phyloP scores from a whole-genome alignment of 2,888 invertebrate genomes.

The Oxycera nigricornis region DNA sequence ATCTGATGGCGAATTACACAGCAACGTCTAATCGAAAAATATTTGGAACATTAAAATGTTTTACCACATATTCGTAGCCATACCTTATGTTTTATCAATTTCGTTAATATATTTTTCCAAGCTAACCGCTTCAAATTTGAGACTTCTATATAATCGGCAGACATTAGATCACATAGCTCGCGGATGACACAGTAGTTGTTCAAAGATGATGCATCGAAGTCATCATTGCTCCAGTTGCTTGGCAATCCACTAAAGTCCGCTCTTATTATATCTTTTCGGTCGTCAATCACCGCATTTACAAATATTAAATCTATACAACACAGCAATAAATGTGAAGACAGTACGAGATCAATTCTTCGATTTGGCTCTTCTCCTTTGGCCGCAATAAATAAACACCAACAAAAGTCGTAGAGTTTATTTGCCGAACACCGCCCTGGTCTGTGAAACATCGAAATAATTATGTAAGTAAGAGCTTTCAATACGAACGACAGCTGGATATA shows the following conservation, averaged over 20 bases:
- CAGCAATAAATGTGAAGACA: conserved; percentile 89
- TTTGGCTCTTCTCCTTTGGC: conserved; percentile 86
- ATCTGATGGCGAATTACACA: conserved; percentile 77
- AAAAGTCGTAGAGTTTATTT: conserved; percentile 87
- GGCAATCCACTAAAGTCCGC: conserved; percentile 81
- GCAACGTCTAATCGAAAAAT: conserved; percentile 67
- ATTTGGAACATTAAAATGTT: not conserved
- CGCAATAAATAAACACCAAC: conserved; percentile 92
- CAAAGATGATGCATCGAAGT: conserved; percentile 53
- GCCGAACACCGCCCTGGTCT: conserved; percentile 81
- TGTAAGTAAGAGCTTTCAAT: not conserved
- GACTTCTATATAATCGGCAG: conserved; percentile 83
- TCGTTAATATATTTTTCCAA: conserved; percentile 79
- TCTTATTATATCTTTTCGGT: conserved; percentile 86
- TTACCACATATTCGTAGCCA: conserved; percentile 15
- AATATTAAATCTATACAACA: conserved; percentile 92
- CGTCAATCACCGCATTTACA: conserved; percentile 81
- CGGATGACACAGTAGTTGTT: conserved; percentile 59
- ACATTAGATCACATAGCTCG: conserved; percentile 58
- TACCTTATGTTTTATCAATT: conserved; percentile 60
- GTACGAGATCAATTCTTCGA: conserved; percentile 91
- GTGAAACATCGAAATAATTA: conserved; percentile 48
- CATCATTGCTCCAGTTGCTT: conserved; percentile 69
- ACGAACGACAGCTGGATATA: not conserved
- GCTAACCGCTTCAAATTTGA: conserved; percentile 89